Conservation (phyloP, 2,888 invertebrate species). For the Drosophila kambysellisi region DNA sequence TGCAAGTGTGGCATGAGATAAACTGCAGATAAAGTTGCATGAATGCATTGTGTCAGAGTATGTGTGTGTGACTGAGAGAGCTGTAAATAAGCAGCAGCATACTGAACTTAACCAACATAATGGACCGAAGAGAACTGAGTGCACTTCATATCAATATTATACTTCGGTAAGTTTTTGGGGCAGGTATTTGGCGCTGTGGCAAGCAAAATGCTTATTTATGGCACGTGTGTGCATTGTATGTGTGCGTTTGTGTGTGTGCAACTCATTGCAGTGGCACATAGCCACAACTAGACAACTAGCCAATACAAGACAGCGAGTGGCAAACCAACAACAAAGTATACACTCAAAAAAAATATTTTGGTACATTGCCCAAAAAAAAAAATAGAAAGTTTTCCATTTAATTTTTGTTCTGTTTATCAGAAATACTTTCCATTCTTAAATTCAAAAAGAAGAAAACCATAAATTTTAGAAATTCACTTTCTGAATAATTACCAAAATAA, state of each 20-base stretch:
- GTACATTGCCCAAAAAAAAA: not conserved
- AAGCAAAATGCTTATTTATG: conserved; percentile 71
- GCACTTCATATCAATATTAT: conserved; percentile 42
- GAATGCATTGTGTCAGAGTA: conserved; percentile 5
- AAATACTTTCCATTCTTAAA: not conserved
- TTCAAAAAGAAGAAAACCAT: not conserved
- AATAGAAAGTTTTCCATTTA: too few species aligned
- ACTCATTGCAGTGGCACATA: conserved; percentile 67
- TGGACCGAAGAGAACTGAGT: conserved; percentile 34
- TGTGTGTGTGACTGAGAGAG: conserved; percentile 18
- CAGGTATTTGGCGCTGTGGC: conserved; percentile 38
- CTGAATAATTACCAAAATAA: not conserved
- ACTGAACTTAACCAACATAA: conserved; percentile 44
- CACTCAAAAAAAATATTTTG: conserved; percentile 1
- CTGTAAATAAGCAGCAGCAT: conserved; percentile 55
- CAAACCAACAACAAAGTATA: conserved; percentile 27
- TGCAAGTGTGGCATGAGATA: conserved; percentile 26
- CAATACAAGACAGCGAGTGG: conserved; percentile 36
- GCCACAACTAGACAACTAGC: conserved; percentile 41
- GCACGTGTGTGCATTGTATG: conserved; percentile 59
- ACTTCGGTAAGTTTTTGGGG: conserved; percentile 38
- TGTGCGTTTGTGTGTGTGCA: conserved; percentile 50
- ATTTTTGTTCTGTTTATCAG: not conserved
- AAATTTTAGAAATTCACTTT: not conserved
- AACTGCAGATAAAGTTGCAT: conserved; percentile 5